Percentiles rank a stretch among this genome's conserved stretches.
These are phyloP conservation scores for Torymus auratus DNA, from an alignment of 2,888 invertebrate species.

Conservation along the genomic window DNA sequence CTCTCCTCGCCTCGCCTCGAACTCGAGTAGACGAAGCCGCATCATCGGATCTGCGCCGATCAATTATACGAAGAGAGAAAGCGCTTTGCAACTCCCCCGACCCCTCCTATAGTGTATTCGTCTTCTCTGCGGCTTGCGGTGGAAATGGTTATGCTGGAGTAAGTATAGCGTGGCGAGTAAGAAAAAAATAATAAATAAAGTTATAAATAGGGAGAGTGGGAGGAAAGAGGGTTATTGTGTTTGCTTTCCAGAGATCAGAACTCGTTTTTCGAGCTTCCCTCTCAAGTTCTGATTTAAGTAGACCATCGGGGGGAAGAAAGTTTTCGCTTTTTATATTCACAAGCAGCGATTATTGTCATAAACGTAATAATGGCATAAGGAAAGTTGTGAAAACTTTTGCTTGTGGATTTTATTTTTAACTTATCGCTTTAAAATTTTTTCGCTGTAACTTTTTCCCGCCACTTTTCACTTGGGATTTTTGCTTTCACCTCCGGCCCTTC, in stretches of 20 bases:
- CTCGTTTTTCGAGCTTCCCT: no score
- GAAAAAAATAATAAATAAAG: no score
- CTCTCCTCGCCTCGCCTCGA: neutral
- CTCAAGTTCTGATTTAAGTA: neutral
- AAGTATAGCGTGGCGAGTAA: no score
- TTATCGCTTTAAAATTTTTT: slow-evolving; percentile 14
- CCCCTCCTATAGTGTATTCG: no score
- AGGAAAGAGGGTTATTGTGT: no score
- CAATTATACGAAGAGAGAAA: slow-evolving; percentile 18
- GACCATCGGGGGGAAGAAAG: neutral
- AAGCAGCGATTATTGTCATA: neutral
- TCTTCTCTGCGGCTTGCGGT: no score
- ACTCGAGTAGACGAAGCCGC: neutral
- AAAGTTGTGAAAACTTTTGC: slow-evolving; percentile 14
- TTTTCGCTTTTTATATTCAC: neutral
- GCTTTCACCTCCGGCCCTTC: no score
- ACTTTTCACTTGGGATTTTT: slow-evolving; percentile 6
- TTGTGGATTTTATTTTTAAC: neutral
- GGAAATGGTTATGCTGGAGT: no score
- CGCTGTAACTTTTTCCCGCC: neutral
- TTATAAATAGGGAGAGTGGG: no score
- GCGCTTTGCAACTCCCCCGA: no score
- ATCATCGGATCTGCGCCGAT: slow-evolving; percentile 22
- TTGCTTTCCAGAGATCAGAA: no score
- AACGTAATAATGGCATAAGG: neutral